Conservation (phyloP, 1,140 invertebrate species). For the Drosophila arawakana region DNA sequence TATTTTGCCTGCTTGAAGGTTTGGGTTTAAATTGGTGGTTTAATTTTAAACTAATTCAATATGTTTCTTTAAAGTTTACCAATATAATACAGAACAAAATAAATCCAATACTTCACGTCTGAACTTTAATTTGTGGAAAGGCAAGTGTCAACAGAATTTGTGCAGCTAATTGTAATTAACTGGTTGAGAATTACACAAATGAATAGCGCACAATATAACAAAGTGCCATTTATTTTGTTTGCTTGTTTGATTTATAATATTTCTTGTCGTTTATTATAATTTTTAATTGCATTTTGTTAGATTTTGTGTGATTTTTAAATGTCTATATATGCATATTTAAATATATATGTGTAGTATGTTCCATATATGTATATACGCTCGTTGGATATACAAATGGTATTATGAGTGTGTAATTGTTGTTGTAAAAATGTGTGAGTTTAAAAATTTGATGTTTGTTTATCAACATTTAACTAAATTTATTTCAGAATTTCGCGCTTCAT, state of each 20-base stretch:
- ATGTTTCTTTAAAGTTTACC: too few relatives aligned
- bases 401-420: conserved; percentile 41
- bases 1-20: too few relatives aligned
- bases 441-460: conserved; percentile 63
- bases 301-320: conserved; percentile 35
- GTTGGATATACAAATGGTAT: conserved; percentile 36
- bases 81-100: not conserved
- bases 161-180: conserved; percentile 41
- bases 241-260: conserved; percentile 10
- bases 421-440: conserved; percentile 73
- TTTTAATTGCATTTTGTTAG: conserved; percentile 63
- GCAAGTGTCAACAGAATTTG: conserved; percentile 16
- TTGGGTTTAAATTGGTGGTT: too few relatives aligned
- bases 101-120: not conserved
- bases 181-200: conserved; percentile 45
- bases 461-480: conserved; percentile 78
- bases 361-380: conserved; percentile 18
- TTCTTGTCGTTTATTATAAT: conserved; percentile 29
- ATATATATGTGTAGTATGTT: conserved; percentile 29
- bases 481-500: conserved; percentile 78
- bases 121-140: not conserved
- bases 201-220: conserved; percentile 38
- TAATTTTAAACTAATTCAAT: too few relatives aligned
- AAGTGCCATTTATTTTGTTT: conserved; percentile 28
- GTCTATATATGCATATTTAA: conserved; percentile 53